Evolutionary conservation across 35 echinoderm and acorn worm species (phyloP), one percentile per base, ranked within the genome.

Genomic region (Apostichopus parvimensis): DNA sequence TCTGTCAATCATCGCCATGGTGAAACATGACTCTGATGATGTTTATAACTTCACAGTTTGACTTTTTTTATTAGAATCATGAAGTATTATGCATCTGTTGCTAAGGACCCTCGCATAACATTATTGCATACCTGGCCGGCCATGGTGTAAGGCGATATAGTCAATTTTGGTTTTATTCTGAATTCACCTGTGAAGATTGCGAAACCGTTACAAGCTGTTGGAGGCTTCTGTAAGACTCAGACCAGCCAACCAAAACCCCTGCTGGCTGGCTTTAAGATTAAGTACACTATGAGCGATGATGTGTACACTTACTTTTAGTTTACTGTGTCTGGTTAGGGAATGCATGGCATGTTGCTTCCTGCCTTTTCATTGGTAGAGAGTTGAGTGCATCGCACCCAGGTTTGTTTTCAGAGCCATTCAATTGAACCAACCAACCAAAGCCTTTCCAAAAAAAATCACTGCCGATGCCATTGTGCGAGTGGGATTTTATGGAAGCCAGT

Each of bases 351-450:
- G 79, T 82, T 53, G 55, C 12, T 18, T 53, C 79, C 57, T 54
- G 10, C 25, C 64, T 68, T 20, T 55, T 82, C 34, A 82, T 82
- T 82, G 79, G 79, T 54, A 82, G 79, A 82, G 79, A 82, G 79
- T 82, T 5, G 34, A 82, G 34, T 55, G 25, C 55, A 56, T 53
- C 45, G 6, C 79, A 82, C 79, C 79, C 79, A 82, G 54, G 34
- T 82, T 82, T 82, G 79, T 82, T 82, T 45, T 82, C 52, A 54
- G 6, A 82, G 52, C 13, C 79, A 54, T 82, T 82, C 34, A 82
- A 56, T 53, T 18, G 79, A 56, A 54, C 79, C 34, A 82, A 53
- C 55, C 26, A 82, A 82, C 79, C 79, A 82, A 82, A 56, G 54
- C 79, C 79, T 82, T 17, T 82, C 54, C 8, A 53, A 14, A 82